Evolutionary conservation across 2,888 invertebrate genomes (phyloP).

Genomic region (Phengaris alcon): DNA sequence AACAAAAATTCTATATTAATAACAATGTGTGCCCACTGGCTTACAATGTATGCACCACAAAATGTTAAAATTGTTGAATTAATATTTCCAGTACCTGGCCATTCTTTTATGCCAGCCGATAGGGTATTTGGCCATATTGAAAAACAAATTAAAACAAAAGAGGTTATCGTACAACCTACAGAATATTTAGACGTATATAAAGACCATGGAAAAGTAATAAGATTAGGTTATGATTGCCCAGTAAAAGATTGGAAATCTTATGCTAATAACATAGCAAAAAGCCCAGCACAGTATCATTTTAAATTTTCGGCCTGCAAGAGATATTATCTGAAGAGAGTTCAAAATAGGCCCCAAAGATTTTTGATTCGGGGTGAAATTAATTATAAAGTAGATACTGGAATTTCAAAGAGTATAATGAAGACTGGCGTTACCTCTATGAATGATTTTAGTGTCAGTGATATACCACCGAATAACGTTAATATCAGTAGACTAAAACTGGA

Average conservation of each 20-base stretch:
- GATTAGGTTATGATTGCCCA: background rate
- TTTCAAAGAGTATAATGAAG: slow-evolving; percentile 1
- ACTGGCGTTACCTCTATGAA: background rate
- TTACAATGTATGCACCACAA: background rate
- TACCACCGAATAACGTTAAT: slow-evolving; percentile 7
- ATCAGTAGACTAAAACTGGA: slow-evolving; percentile 7
- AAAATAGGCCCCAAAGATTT: slow-evolving; percentile 1
- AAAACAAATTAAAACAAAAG: slow-evolving; percentile 31
- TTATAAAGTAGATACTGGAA: slow-evolving; percentile 4
- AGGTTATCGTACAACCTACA: slow-evolving; percentile 5
- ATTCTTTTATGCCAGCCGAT: slow-evolving; percentile 41
- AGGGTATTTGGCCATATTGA: slow-evolving; percentile 39
- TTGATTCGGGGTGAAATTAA: slow-evolving; percentile 4
- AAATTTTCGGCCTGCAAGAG: slow-evolving; percentile 4
- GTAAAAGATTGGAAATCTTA: slow-evolving; percentile 15
- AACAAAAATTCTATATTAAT: too few relatives aligned
- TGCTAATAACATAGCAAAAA: background rate
- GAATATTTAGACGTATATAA: slow-evolving; percentile 11
- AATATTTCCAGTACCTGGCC: slow-evolving; percentile 40
- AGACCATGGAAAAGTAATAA: background rate
- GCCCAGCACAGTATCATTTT: background rate
- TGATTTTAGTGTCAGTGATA: slow-evolving; percentile 4
- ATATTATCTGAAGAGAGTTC: background rate
- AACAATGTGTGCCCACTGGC: background rate
- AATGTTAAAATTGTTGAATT: slow-evolving; percentile 34